Base-by-base conservation (phyloP, 2,888 invertebrate species). In the Dynastes hyllus region DNA sequence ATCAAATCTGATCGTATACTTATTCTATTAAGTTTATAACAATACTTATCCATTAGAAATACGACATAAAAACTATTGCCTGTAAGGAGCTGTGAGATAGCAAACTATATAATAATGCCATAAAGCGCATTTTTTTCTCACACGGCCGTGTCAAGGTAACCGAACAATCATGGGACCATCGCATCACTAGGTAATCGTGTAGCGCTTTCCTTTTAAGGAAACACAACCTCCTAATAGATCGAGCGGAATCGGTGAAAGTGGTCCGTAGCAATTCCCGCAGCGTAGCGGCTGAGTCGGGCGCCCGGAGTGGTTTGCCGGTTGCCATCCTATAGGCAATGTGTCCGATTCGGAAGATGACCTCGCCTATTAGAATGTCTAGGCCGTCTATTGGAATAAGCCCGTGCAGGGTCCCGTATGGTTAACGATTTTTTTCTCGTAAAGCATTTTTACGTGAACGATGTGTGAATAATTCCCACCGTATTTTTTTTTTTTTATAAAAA, bases 201-300 rank as follows among this genome's bases (percentile, higher is more conserved):
- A 13, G 69, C 16, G 51, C 51, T 69, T 69, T 51, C 69, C 51
- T 29, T 69, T 69, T 51, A 51, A 69, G 51, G 69, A 69, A 69
- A 51, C 51, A 53, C 27, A 51, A 27, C 69, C 69, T 69, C 69
- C 22, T 69, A 37, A 37, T 37, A 69, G 69, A 67, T 40, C 13
- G 69, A 69, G 22, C 51, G 50, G 29, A 69, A 51, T 51, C 11
- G 51, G 51, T 69, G 69, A 69, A 69, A 69, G 69, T 69, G 69
- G 51, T 69, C n/a, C 51, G 51, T 13, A 8, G 51, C 9, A 13
- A 27, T 29, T 69, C 29, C 6, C 69, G 22, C 16, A 37, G 32
- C 32, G 45, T 8, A 45, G 45, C 45, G 45, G 45, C 8, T 8
- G 1, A 5, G 32, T 11, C 8, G 11, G 8, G 2, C 45, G 45